A percentile compares a stretch with the other conserved stretches of the same genome.
Conservation (phyloP, 2,888 invertebrate genomes). For the Brachyptera risi region DNA sequence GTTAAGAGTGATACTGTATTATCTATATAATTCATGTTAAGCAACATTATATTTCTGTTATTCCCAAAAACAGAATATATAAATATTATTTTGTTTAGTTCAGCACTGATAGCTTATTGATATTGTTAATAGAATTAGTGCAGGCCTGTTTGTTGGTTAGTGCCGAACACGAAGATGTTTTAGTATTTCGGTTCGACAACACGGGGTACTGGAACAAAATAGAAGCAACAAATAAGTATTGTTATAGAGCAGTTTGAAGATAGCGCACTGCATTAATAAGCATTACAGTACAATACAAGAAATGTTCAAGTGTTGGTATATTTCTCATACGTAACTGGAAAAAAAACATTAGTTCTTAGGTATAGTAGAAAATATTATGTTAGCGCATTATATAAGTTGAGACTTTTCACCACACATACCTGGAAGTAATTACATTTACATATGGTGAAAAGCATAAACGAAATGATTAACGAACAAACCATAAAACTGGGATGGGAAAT, state of each 20-base stretch:
- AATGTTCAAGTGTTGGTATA: too few species aligned
- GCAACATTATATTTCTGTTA: slow-evolving; percentile 1
- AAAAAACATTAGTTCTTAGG: background rate
- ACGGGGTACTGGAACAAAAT: slow-evolving; percentile 10
- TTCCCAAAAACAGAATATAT: slow-evolving; percentile 7
- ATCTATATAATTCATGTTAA: slow-evolving; percentile 8
- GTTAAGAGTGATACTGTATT: background rate
- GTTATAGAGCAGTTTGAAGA: background rate
- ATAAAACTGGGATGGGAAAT: slow-evolving; percentile 12
- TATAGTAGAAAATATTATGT: background rate
- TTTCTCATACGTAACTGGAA: too few species aligned
- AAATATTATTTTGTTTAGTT: background rate
- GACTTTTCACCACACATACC: background rate
- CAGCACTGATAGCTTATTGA: background rate
- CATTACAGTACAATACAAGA: background rate
- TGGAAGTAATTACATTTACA: too few species aligned
- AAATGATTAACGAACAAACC: background rate
- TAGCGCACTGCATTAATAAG: background rate
- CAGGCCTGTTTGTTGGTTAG: background rate
- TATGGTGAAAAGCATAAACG: background rate
- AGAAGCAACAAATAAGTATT: background rate
- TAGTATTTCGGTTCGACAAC: background rate
- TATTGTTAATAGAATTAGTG: background rate
- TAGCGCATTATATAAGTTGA: background rate
- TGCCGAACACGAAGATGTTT: background rate